A percentile compares a stretch with the other conserved stretches of the same genome.
Conservation (phyloP, 2,888 invertebrate species). For the Esperia sulphurella region DNA sequence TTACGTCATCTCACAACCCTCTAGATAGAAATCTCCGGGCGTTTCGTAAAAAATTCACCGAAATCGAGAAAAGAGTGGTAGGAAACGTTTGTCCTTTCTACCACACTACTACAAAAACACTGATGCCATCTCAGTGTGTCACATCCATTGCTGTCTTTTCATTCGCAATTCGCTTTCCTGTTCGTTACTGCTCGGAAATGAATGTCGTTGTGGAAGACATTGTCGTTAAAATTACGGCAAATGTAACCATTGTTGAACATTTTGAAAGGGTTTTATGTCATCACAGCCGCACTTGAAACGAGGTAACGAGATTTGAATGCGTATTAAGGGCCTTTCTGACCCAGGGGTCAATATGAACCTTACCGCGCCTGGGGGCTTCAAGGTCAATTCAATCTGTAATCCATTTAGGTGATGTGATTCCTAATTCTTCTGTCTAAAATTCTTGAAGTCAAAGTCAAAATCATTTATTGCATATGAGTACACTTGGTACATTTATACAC, state of each 20-base stretch:
- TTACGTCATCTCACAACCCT: constrained; percentile 4
- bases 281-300: constrained; percentile 2
- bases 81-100: constrained; percentile 4
- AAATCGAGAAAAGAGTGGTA: constrained; percentile 1
- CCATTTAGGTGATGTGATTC: too few relatives aligned
- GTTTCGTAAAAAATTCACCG: constrained; percentile 7
- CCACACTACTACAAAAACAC: background rate
- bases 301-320: constrained; percentile 6
- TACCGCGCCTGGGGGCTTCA: background rate
- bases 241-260: background rate
- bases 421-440: too few relatives aligned
- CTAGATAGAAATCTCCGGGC: background rate
- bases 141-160: background rate
- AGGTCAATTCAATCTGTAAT: background rate
- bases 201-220: background rate
- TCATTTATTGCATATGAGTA: too few relatives aligned
- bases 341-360: constrained; percentile 3
- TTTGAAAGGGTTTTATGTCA: constrained; percentile 6
- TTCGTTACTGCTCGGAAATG: background rate
- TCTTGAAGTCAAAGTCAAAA: too few relatives aligned
- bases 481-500: too few relatives aligned
- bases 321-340: constrained; percentile 1
- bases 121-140: background rate
- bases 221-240: background rate
- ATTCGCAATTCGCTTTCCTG: background rate